Evolutionary conservation across 2,797 vertebrate genomes (phyloP), one percentile per base, ranked within the genome.

Genomic region (Sebastes minor): DNA sequence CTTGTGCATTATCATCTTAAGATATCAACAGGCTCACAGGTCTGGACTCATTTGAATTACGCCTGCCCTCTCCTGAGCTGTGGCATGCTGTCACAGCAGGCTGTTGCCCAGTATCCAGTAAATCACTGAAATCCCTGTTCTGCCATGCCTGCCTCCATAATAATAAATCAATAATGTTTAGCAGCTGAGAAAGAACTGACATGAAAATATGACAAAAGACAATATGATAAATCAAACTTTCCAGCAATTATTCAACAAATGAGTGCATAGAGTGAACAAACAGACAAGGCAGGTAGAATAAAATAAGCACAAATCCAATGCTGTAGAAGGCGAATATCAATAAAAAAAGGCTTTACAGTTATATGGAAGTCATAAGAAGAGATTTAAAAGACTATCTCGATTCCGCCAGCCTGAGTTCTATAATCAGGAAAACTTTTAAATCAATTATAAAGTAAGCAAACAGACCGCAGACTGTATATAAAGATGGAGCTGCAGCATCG

Each of bases 1-100:
- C 52, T 56, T 22, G 63, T 62, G 68, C 52, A 53, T 76, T 68
- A 74, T 77, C 73, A 59, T 70, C 33, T 42, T 20, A 5, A 65
- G 70, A 55, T 72, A 75, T 81, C 62, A 64, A 64, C 12, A 62
- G 46, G 33, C 42, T 55, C 22, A 64, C 62, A n/a, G 42, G 23
- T 30, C 61, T 30, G 27, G 12, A 46, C 22, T 57, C 18, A 71
- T 77, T 80, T 72, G 63, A 69, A 75, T 59, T 12, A 27, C 13
- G 46, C 18, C 60, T 38, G 38, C 6, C 25, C 76, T 80, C 68
- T 61, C 65, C 67, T 60, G 23, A 59, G 65, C 75, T 16, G 78
- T 22, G 49, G 35, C 46, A 61, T 53, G 80, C 62, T 52, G 60
- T 55, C 64, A 66, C 73, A 70, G 61, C 30, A 28, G 35, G 55